Conservation (phyloP, 2,113 vertebrate genomes). For the Willisornis vidua region DNA sequence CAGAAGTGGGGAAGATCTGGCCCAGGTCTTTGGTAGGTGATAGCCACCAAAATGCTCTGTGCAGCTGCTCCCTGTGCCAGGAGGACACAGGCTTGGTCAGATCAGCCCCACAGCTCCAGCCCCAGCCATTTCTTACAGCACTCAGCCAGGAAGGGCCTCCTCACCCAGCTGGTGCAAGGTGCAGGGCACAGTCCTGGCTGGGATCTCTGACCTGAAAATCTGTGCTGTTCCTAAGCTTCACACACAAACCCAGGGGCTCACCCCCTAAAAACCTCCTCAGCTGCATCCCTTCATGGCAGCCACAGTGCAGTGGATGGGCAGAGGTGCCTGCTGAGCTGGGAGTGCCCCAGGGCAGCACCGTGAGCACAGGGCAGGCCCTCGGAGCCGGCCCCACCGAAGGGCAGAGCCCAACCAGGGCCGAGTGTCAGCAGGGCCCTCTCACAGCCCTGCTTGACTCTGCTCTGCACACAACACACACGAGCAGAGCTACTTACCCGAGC, state of each 20-base stretch:
- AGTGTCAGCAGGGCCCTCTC: neutral
- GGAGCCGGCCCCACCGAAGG: neutral
- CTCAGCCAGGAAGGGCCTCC: neutral
- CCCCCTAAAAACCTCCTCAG: accelerated
- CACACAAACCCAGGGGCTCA: neutral
- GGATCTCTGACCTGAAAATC: neutral
- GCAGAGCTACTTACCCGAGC: neutral
- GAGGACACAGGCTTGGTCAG: neutral
- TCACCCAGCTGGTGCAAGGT: accelerated
- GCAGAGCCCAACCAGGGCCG: neutral
- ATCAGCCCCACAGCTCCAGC: neutral
- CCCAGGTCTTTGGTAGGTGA: neutral
- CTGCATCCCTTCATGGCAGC: neutral
- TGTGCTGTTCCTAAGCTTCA: neutral
- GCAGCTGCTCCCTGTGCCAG: neutral
- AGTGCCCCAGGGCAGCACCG: accelerated
- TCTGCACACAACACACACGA: neutral
- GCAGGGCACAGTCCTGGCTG: neutral
- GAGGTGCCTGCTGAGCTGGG: neutral
- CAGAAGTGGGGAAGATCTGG: neutral
- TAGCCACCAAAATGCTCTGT: neutral
- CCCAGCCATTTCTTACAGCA: neutral
- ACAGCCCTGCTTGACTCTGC: neutral
- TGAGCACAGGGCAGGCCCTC: neutral
- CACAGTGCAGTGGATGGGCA: neutral